These are phyloP conservation scores for Dryomyza anilis DNA, from an alignment of 2,888 invertebrate species.

Conservation along the genomic window DNA sequence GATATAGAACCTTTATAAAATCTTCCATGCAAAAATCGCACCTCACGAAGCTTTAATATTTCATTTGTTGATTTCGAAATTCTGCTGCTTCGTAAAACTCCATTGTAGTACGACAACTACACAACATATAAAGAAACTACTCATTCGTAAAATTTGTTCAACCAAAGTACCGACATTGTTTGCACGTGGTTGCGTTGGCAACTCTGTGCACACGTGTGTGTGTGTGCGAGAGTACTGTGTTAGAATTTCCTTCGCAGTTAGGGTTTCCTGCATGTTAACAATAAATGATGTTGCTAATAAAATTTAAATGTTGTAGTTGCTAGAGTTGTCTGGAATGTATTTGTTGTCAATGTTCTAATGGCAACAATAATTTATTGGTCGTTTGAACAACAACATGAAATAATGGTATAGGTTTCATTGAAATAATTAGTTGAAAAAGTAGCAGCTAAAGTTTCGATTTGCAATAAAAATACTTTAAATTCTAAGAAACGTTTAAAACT, in stretches of 20 bases:
- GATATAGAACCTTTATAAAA: no score
- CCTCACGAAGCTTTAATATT: no score
- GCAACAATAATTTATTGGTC: not conserved
- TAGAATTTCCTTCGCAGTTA: not conserved
- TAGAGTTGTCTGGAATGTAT: not conserved
- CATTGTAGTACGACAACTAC: conserved; percentile 39
- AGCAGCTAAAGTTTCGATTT: not conserved
- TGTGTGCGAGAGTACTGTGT: not conserved
- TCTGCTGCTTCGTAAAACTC: conserved; percentile 33
- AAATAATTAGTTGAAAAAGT: no score
- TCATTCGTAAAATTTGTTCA: not conserved
- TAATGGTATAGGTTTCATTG: no score
- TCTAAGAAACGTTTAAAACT: not conserved
- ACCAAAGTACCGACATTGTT: conserved; percentile 1
- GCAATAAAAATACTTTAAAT: not conserved
- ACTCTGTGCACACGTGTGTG: not conserved
- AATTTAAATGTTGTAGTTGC: conserved; percentile 19
- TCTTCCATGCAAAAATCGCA: no score
- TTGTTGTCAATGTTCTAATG: conserved; percentile 3
- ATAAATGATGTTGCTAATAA: conserved; percentile 27
- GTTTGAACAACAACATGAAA: no score
- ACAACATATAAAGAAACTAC: not conserved
- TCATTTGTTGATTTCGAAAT: conserved; percentile 36
- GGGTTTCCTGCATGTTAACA: conserved; percentile 21
- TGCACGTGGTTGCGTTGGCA: not conserved